Conservation (phyloP, 1,140 invertebrate species). For the Lucilia cuprina region DNA sequence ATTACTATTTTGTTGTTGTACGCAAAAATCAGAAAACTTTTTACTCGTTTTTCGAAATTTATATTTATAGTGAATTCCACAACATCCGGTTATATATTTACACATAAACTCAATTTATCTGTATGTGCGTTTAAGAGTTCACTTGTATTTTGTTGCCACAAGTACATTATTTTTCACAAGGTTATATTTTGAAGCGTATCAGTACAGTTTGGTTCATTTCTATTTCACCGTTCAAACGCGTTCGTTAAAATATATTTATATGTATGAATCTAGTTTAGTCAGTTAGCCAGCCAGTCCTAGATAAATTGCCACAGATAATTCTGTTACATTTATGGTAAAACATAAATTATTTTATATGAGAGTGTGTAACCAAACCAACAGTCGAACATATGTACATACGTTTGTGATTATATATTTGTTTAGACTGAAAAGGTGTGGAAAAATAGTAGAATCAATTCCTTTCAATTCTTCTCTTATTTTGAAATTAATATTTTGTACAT, state of each 20-base stretch:
- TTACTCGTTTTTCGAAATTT: neutral
- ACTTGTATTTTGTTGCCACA: slow-evolving; percentile 19
- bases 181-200: slow-evolving; percentile 17
- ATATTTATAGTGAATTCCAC: neutral
- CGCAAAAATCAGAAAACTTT: no score
- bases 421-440: no score
- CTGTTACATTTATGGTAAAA: slow-evolving; percentile 1
- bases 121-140: neutral
- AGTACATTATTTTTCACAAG: slow-evolving; percentile 16
- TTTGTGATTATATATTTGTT: no score
- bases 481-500: no score
- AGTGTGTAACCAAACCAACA: no score
- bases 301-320: slow-evolving; percentile 28
- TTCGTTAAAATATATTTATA: no score
- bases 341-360: neutral
- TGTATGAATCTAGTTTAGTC: no score
- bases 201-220: neutral
- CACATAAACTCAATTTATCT: neutral
- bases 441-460: no score
- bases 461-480: no score
- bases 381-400: no score
- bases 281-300: neutral
- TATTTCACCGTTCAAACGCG: neutral
- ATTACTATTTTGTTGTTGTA: no score
- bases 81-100: slow-evolving; percentile 10